Evolutionary conservation across 2,797 vertebrate species (phyloP).

Genomic region (Phyllotis vaccarum): DNA sequence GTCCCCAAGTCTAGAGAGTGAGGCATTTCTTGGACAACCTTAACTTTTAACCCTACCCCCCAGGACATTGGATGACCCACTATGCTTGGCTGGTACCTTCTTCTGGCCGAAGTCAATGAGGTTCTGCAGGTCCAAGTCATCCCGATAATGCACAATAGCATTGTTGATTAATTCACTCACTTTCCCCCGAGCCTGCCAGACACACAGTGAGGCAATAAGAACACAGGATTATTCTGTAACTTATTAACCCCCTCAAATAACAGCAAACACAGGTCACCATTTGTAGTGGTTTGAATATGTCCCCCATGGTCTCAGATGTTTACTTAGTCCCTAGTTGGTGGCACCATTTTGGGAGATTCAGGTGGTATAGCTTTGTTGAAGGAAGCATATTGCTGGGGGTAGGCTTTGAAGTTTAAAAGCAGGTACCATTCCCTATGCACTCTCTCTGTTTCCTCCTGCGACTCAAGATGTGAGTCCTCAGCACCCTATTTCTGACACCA

Average conservation of each 20-base stretch:
- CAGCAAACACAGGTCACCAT: background rate
- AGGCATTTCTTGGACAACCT: background rate
- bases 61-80: background rate
- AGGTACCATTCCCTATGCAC: background rate
- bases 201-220: background rate
- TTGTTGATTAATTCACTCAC: constrained; percentile 93
- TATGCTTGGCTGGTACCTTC: constrained; percentile 88
- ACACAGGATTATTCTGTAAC: background rate
- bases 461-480: background rate
- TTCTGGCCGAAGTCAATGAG: constrained; percentile 97
- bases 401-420: background rate
- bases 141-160: constrained; percentile 94
- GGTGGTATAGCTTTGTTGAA: background rate
- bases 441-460: background rate
- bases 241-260: constrained; percentile 13
- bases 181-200: constrained; percentile 91
- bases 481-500: background rate
- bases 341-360: background rate
- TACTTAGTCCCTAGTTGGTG: background rate
- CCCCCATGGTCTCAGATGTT: background rate
- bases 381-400: background rate
- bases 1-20: background rate
- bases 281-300: background rate
- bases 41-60: background rate
- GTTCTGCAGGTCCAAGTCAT: constrained; percentile 97